Base-by-base conservation (phyloP, 2,113 vertebrate species). In the Salvelinus fontinalis region DNA sequence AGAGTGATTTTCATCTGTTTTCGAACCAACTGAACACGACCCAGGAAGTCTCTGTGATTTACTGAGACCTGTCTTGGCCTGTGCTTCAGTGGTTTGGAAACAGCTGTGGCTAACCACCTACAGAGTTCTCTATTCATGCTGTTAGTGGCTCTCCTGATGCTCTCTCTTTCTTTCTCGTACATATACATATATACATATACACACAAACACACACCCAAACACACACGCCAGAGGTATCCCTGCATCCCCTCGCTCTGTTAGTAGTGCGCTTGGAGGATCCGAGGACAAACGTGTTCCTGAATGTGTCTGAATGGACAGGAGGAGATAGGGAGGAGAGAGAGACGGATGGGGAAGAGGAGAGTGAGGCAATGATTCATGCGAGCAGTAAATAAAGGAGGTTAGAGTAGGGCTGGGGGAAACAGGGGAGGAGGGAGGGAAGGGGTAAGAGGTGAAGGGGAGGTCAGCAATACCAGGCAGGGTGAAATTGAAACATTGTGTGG, bases 371-470 rank as follows among this genome's bases (percentile, higher is more conserved):
- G 62, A 67, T 60, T 67, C 39, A 72, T 59, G 20, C n/a, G 22
- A 77, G 79, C 67, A 74, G 31, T 51, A 74, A 79, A 78, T 59
- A 20, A 82, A 77, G 24, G 59, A 77, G 24, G 51, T 79, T 64
- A 71, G 72, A 20, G 29, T 31, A 68, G 27, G 67, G 29, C 29
- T 7, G 34, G 34, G 34, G 34, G 34, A 34, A 34, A 34, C 67
- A 20, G 1, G 4, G 69, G 69, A 13, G 39, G 69, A 0, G 4
- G 69, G 48, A 14, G 22, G 29, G 29, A 16, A 16, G 4, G 66
- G 65, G 11, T 14, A 2, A 62, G 60, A n/a, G 39, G 44, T 24
- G 66, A 31, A 31, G 60, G 67, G 77, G 68, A 26, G 54, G 71
- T 39, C 70, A 57, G n/a, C 59, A 70, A 75, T 44, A 13, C 14